Conservation (phyloP, 2,888 invertebrate species). For the Piscicola geometra region DNA sequence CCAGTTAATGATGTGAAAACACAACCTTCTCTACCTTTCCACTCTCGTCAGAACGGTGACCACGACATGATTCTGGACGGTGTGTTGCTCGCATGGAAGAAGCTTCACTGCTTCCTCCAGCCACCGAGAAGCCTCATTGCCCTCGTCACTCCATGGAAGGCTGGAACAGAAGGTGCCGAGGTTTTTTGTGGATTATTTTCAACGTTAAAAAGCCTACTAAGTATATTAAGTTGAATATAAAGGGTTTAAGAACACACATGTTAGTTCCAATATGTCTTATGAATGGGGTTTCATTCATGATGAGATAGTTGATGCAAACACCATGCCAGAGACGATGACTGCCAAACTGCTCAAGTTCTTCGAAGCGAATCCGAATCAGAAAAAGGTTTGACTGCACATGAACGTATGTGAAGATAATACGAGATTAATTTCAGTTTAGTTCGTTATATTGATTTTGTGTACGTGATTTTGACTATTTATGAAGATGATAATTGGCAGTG, state of each 20-base stretch:
- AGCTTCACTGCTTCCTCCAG: neutral
- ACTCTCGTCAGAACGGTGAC: neutral
- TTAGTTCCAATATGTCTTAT: no score
- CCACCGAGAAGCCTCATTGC: neutral
- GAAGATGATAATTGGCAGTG: no score
- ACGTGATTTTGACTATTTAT: neutral
- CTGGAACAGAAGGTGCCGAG: neutral
- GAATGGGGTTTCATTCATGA: no score
- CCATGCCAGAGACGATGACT: neutral
- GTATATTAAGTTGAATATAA: no score
- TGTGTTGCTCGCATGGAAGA: neutral
- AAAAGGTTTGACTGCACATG: neutral
- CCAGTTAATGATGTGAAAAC: neutral
- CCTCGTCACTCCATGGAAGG: neutral
- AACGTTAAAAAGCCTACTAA: no score
- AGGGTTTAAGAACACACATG: no score
- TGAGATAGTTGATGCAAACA: no score
- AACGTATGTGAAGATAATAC: neutral
- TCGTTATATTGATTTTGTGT: neutral
- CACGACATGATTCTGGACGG: slow-evolving; percentile 6
- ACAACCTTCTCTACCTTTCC: no score
- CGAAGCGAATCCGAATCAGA: neutral
- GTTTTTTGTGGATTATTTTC: neutral
- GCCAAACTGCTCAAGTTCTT: neutral
- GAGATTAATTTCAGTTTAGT: neutral